These are phyloP conservation scores for Mimas tiliae DNA, from an alignment of 2,888 invertebrate species.

Conservation along the genomic window DNA sequence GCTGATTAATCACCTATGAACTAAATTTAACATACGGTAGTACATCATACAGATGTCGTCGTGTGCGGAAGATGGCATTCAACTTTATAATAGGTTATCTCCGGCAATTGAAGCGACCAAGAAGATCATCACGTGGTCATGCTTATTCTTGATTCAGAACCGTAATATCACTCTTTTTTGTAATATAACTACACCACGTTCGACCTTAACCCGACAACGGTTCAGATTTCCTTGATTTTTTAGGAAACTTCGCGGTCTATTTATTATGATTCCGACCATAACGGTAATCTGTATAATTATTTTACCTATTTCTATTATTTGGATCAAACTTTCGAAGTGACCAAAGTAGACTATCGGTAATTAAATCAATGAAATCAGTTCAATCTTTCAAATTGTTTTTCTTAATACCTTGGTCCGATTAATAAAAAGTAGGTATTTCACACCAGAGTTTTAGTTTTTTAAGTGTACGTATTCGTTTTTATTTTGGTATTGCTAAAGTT, in stretches of 20 bases:
- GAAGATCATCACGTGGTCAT: constrained; percentile 29
- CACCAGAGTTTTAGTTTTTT: too few relatives aligned
- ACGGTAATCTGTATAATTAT: constrained; percentile 4
- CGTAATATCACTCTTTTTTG: background rate
- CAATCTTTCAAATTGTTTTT: background rate
- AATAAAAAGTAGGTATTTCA: too few relatives aligned
- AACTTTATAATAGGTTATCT: constrained; percentile 55
- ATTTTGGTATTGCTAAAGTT: background rate
- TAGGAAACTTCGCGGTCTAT: constrained; percentile 46
- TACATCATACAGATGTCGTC: constrained; percentile 19
- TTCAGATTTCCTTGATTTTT: constrained; percentile 39
- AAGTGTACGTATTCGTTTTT: too few relatives aligned
- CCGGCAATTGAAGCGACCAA: constrained; percentile 57
- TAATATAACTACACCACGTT: background rate
- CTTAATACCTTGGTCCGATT: background rate
- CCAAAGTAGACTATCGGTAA: background rate
- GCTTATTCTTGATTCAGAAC: constrained; percentile 9
- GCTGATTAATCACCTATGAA: constrained; percentile 19
- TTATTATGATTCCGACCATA: constrained; percentile 38
- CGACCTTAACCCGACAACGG: constrained; percentile 40
- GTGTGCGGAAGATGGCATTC: constrained; percentile 57
- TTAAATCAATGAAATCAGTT: too few relatives aligned
- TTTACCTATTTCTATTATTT: background rate
- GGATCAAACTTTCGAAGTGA: background rate
- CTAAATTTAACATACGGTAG: constrained; percentile 3